A percentile compares a stretch with the other conserved stretches of the same genome.
These are phyloP conservation scores for Vanacampus margaritifer DNA, from an alignment of 2,113 vertebrate genomes.

Conservation along the genomic window DNA sequence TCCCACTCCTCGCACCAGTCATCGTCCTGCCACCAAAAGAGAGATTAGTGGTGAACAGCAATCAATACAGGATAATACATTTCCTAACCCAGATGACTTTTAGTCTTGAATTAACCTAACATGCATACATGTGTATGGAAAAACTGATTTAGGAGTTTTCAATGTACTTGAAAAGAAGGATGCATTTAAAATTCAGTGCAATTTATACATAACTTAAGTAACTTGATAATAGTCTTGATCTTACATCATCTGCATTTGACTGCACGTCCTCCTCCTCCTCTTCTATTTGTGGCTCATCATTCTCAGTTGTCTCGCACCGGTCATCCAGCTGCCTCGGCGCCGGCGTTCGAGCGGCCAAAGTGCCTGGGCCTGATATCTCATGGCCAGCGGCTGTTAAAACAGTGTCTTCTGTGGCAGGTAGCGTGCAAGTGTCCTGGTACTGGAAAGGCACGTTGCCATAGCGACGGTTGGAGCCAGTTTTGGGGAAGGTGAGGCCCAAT, in stretches of 20 bases:
- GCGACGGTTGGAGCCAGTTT: slow-evolving; percentile 79
- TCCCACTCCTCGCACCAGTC: slow-evolving; percentile 96
- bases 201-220: background rate
- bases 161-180: background rate
- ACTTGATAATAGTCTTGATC: slow-evolving; percentile 41
- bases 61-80: background rate
- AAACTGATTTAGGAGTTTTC: background rate
- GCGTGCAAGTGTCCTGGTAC: slow-evolving; percentile 69
- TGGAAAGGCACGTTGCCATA: slow-evolving; percentile 90
- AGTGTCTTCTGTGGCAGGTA: slow-evolving; percentile 67
- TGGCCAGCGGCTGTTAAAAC: slow-evolving; percentile 85
- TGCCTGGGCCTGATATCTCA: slow-evolving; percentile 75
- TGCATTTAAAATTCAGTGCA: too few relatives aligned
- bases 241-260: slow-evolving; percentile 81
- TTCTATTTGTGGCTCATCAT: slow-evolving; percentile 25
- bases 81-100: background rate
- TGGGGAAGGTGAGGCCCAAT: slow-evolving; percentile 85
- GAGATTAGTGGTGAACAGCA: background rate
- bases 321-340: background rate
- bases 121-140: too few relatives aligned
- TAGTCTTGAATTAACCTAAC: too few relatives aligned
- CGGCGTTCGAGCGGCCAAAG: slow-evolving; percentile 14
- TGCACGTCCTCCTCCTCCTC: slow-evolving; percentile 45
- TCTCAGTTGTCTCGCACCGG: slow-evolving; percentile 22
- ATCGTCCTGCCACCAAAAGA: slow-evolving; percentile 66